Evolutionary conservation across 37 sponge, comb jelly and placozoan species (phyloP), one percentile per base, ranked within the genome.

Genomic region (Beroe ovata): DNA sequence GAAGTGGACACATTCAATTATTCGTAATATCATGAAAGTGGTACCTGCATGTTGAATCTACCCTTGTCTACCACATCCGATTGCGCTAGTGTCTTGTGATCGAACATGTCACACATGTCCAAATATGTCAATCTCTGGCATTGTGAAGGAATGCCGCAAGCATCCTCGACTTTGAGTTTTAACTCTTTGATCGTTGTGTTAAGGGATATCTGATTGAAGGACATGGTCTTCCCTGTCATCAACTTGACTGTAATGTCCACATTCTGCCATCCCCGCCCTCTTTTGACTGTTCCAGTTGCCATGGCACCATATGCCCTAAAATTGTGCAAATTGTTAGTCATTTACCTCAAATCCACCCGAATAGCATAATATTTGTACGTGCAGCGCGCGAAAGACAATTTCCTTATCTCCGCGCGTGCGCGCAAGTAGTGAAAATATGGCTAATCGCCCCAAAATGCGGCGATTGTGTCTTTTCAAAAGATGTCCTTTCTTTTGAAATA

Each of bases 81-180:
- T 29, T 69, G 71, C 8, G 18, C 71, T 11, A 69, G 20, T 16
- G 71, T 69, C 71, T 35, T 29, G 25, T 69, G 71, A 35, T 69
- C 71, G 20, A 69, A 69, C 71, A 69, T 36, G 20, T 69, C 71
- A 69, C 71, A 69, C 71, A 69, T 69, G 38, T 69, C 71, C 6
- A 69, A 38, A 34, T 69, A 69, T 8, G 71, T 69, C 38, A 69
- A 19, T 38, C 71, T 29, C 38, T 69, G 71, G 25, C 71, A 69
- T 69, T 69, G 71, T 14, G 71, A 69, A 35, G 71, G 71, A 34
- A 69, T 69, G 4, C 71, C 71, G 32, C 71, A 69, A 34, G 71
- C 36, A 25, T 69, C 71, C 71, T 69, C 71, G 32, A 69, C 71
- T 25, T 69, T 69, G 14, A 69, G 38, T 35, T 69, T 69, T 38